Evolutionary conservation across 64 coral and sea anemone genomes (phyloP).

Genomic region (Montipora sp.): DNA sequence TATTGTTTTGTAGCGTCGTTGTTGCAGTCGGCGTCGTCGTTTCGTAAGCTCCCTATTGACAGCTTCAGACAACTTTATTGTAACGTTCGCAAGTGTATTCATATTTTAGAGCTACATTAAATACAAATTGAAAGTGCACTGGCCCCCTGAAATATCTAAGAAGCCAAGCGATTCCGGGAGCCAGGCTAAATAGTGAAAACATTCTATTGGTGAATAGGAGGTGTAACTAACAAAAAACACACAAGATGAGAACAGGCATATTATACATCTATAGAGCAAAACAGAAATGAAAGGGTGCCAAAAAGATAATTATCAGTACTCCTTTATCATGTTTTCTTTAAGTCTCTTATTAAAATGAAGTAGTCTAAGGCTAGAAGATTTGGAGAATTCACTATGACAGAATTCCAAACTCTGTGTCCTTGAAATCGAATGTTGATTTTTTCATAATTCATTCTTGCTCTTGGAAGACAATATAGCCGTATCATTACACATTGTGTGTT

Average conservation of each 20-base stretch:
- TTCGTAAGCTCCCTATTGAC: too few species aligned
- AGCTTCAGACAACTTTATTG: too few species aligned
- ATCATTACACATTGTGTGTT: background rate
- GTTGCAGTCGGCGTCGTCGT: too few species aligned
- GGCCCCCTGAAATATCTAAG: background rate
- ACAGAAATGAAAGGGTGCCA: too few species aligned
- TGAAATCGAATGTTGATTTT: background rate
- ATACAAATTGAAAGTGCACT: background rate
- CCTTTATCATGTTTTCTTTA: too few species aligned
- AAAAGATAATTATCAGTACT: too few species aligned
- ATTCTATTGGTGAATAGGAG: background rate
- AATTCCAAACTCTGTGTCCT: background rate
- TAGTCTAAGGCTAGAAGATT: background rate
- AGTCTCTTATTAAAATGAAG: background rate
- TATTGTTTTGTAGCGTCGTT: too few species aligned
- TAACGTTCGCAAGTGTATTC: too few species aligned
- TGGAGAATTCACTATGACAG: background rate
- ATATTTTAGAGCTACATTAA: too few species aligned
- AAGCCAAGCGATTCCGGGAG: background rate
- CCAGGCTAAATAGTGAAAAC: background rate
- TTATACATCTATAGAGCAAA: too few species aligned
- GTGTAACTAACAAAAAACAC: background rate
- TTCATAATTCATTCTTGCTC: background rate
- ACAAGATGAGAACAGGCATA: too few species aligned
- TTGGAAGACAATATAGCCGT: background rate